Base-by-base conservation (phyloP, 1,140 invertebrate genomes). In the Diachasma alloeum region DNA sequence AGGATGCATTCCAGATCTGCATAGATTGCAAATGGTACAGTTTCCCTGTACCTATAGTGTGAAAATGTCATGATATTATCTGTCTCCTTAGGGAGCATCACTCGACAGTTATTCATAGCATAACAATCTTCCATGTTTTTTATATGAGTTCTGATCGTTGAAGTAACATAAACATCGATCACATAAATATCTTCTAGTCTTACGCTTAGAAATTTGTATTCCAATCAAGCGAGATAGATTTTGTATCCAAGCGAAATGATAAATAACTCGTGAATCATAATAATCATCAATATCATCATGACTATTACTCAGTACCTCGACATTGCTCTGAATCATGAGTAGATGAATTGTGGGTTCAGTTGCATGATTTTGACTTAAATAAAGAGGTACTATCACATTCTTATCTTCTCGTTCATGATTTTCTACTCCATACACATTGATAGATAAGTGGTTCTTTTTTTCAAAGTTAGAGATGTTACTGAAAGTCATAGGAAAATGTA, bases 11-110 rank as follows among this genome's bases (percentile, higher is more conserved):
- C 78, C n/a, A 79, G 56, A 66, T 73, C 75, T 5, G 81, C 84
- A 78, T 87, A 87, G 71, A 87, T 80, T 48, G 81, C 76, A 77
- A 87, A 84, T 37, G 83, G 81, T 59, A 81, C 76, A 68, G 75
- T 77, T 83, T 80, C 70, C 78, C 78, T 80, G 85, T 85, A 39
- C 81, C 17, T 75, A 85, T 66, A 24, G 66, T 66, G 24, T 79
- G 72, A 9, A 80, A n/a, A 22, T 0, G 17, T 13, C 22, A 8
- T 0, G 6, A 11, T 48, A n/a, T n/a, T n/a, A 17, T 48, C 15
- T 48, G 3, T 13, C 17, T 48, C 13, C 13, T 13, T 4, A 22
- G 63, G 74, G n/a, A 75, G 15, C 2, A 5, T 15, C 3, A 69
- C 22, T 17, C 13, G 22, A 26, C 17, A 67, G 0, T 69, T 42